phyloP scores from a whole-genome alignment of 2,888 invertebrate species.

The Antheraea assamensis region DNA sequence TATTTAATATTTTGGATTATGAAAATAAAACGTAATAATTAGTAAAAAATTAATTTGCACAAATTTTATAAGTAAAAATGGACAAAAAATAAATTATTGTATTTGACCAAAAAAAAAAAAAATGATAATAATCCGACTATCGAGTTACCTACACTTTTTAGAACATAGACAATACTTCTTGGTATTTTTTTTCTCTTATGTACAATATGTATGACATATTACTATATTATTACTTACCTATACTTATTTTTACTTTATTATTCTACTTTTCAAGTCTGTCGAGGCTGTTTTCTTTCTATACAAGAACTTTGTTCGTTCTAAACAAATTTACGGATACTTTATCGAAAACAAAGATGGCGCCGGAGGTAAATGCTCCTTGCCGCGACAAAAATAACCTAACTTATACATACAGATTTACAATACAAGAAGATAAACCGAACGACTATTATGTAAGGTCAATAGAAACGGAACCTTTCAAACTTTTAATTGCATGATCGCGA shows the following conservation, averaged over 20 bases:
- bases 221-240: neutral
- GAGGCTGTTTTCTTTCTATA: neutral
- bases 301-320: neutral
- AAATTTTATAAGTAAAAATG: neutral
- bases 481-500: constrained; percentile 69
- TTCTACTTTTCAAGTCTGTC: neutral
- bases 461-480: constrained; percentile 64
- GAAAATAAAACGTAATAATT: neutral
- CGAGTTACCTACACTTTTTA: neutral
- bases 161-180: neutral
- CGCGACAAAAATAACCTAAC: neutral
- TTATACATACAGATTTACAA: neutral
- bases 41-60: neutral
- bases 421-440: neutral
- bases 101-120: neutral
- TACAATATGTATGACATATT: neutral
- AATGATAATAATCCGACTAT: neutral
- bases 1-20: neutral
- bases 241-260: neutral
- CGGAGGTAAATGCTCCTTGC: neutral
- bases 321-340: neutral
- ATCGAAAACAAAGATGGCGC: neutral
- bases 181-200: neutral
- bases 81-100: neutral
- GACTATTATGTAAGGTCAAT: constrained; percentile 52